Conservation (phyloP, 1,140 invertebrate genomes). For the Achroia grisella region DNA sequence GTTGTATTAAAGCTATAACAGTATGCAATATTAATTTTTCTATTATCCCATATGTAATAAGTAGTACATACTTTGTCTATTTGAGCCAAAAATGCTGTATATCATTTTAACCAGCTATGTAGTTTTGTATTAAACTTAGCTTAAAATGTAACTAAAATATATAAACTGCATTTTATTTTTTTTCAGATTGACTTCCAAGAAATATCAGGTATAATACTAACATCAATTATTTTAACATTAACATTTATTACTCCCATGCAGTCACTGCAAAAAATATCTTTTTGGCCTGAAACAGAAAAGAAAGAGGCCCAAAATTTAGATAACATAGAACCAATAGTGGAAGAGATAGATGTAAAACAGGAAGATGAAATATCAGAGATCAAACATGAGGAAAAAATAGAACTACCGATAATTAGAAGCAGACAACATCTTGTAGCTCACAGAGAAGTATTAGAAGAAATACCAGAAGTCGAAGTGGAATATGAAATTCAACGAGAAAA, state of each 20-base stretch:
- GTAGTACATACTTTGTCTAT: no score
- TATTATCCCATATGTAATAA: no score
- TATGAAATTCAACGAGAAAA: slow-evolving; percentile 54
- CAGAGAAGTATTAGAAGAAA: slow-evolving; percentile 60
- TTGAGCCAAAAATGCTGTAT: no score
- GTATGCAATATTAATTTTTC: no score
- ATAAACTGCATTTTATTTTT: slow-evolving; percentile 8
- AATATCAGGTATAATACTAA: slow-evolving; percentile 59
- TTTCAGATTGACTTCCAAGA: slow-evolving; percentile 63
- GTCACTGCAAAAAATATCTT: slow-evolving; percentile 75
- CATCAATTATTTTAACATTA: slow-evolving; percentile 76
- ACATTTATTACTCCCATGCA: slow-evolving; percentile 81
- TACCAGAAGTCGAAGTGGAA: slow-evolving; percentile 57
- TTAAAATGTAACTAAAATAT: neutral
- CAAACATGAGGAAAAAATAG: slow-evolving; percentile 18
- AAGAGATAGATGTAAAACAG: slow-evolving; percentile 13
- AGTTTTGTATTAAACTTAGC: no score
- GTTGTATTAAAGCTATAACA: no score
- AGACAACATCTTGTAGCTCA: slow-evolving; percentile 48
- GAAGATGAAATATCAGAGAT: slow-evolving; percentile 11
- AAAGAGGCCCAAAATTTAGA: slow-evolving; percentile 10
- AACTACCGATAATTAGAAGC: slow-evolving; percentile 24
- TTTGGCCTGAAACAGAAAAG: slow-evolving; percentile 18
- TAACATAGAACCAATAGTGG: slow-evolving; percentile 10
- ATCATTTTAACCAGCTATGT: no score